Base-by-base conservation (phyloP, 1,140 invertebrate species). In the Diorhabda carinulata region DNA sequence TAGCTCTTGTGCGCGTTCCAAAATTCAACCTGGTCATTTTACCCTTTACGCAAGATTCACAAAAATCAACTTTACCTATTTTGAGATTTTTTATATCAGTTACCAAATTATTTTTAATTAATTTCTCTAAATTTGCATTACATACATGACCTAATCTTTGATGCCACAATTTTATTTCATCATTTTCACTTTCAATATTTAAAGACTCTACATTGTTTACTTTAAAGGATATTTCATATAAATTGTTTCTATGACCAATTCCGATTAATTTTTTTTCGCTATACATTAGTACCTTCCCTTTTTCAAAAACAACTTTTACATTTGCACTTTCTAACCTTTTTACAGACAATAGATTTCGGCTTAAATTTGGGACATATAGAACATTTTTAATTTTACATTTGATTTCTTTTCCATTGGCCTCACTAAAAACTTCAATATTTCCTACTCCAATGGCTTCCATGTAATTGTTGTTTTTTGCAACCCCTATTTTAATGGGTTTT, bases 361-460 rank as follows among this genome's bases (percentile, higher is more conserved):
- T 52, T 52, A 3, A 52, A 8, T 52, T 52, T 52, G 2, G 47
- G 6, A 52, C 2, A 52, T 8, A 52, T 2, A 52, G n/a, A 3
- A 52, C 47, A 52, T 52, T 52, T 52, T 52, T 2, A 4, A 52
- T 52, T 6, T 52, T 8, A 6, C 47, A 8, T 4, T 8, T 52
- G 2, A 52, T 52, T 52, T 52, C 47, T 4, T 52, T 25, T 25
- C 0, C 25, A 25, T 25, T 25, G 25, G 3, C 2, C n/a, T 52
- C 6, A 52, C 2, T 52, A 2, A 52, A 52, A 52, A 52, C 3
- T 52, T 52, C n/a, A 52, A 52, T 52, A n/a, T 52, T 3, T 52
- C 61, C 68, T 64, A 69, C 57, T 8, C 68, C 52, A 44, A 57
- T 5, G 4, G 68, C 61, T 43, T 58, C 8, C 52, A 66, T 45